Evolutionary conservation across 2,113 vertebrate species (phyloP).

Genomic region (Psephotus haematonotus): DNA sequence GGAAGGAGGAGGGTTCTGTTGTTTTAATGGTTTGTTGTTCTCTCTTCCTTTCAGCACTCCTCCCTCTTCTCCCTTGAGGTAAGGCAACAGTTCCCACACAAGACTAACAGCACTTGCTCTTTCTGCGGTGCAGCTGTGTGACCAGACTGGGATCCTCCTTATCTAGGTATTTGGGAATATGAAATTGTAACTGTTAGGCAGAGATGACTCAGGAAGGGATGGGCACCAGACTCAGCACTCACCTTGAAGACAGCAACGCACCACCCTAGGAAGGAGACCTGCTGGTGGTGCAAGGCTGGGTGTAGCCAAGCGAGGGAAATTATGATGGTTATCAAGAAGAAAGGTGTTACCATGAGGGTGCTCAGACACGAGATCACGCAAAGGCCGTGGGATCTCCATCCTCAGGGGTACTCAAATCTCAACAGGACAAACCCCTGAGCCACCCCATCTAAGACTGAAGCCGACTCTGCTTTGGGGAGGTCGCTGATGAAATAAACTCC

Average conservation of each 20-base stretch:
- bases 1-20: not conserved
- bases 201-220: not conserved
- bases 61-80: not conserved
- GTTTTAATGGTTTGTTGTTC: not conserved
- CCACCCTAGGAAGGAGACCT: not conserved
- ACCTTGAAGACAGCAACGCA: rapidly evolving
- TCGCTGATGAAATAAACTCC: not conserved
- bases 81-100: not conserved
- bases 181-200: not conserved
- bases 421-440: not conserved
- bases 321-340: not conserved
- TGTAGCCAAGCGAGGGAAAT: not conserved
- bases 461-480: not conserved
- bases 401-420: not conserved
- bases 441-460: not conserved
- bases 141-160: not conserved
- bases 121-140: not conserved
- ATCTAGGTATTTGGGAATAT: not conserved
- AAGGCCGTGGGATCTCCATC: not conserved
- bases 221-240: not conserved
- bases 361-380: not conserved
- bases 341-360: not conserved
- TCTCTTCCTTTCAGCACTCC: not conserved
- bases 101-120: not conserved
- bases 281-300: not conserved